A percentile compares a stretch with the other conserved stretches of the same genome.
These are phyloP conservation scores for rat (Rattus norvegicus) DNA, from an alignment of 2,113 vertebrate genomes.

Conservation along the genomic window DNA sequence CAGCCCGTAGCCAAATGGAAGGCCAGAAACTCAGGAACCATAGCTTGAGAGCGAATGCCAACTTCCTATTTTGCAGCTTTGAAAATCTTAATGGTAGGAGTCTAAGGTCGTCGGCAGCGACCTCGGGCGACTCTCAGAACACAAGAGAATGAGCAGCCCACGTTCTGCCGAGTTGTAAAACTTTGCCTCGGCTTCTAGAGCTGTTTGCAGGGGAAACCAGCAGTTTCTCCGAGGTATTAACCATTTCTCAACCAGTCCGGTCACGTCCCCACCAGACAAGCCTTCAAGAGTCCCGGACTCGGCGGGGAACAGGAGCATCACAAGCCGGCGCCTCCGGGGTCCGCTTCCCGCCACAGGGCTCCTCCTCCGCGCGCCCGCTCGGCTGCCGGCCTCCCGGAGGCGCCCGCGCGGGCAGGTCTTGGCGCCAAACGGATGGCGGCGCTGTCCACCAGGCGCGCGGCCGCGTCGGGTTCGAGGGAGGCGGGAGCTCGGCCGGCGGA, in stretches of 20 bases:
- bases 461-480: conserved; percentile 64
- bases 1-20: background rate
- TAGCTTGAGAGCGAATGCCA: background rate
- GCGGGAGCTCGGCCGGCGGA: conserved; percentile 69
- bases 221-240: background rate
- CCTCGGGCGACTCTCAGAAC: background rate
- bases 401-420: conserved; percentile 69
- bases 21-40: background rate
- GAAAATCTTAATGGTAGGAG: background rate
- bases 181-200: conserved; percentile 36
- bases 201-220: background rate
- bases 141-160: background rate
- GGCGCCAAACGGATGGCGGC: conserved; percentile 85
- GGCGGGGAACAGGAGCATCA: too few species aligned
- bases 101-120: background rate
- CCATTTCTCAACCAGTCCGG: background rate
- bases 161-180: conserved; percentile 27
- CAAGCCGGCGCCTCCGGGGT: background rate
- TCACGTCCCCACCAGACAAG: background rate
- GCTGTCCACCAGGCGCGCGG: conserved; percentile 75
- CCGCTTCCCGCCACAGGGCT: conserved; percentile 69
- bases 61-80: conserved; percentile 35
- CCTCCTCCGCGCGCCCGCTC: background rate
- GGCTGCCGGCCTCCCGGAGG: background rate
- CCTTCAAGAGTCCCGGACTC: background rate